Base-by-base conservation (phyloP, 2,888 invertebrate genomes). In the Drosophila longiperda region DNA sequence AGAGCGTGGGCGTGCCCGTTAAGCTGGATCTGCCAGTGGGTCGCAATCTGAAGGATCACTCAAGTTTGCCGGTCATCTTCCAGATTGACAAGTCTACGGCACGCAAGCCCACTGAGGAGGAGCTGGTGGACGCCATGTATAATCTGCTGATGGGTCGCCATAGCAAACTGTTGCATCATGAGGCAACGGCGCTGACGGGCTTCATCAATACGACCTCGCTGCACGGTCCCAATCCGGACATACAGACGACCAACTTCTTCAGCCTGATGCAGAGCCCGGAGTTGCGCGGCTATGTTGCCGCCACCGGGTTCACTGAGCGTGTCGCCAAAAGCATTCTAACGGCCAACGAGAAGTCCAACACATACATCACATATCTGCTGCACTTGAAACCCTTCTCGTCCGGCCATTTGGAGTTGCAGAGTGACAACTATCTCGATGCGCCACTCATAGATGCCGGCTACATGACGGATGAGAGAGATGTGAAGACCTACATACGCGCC, bases 11-110 rank as follows among this genome's bases (percentile, higher is more conserved):
- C 3, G 89, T 93, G 2, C 90, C 92, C 1, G 69, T 92, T 0
- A 57, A 91, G 0, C 58, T 87, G n/a, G 90, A 92, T 66, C 73
- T 92, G 32, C 86, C 92, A 9, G 97, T 97, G 1, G 97, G 97
- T 0, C 94, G 95, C 76, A 96, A 97, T 87, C 93, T 97, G 0
- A 97, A 97, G 92, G 97, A 97, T 89, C 97, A 97, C 88, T 95
- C 96, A 59, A 96, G 95, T 4, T 93, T 96, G 54, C 93, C 93
- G 1, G 84, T 93, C 1, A 84, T 93, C 34, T 92, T 93, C 53
- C 90, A 91, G 79, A 94, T 95, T 77, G 95, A 95, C 33, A 92
- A 92, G 62, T 90, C 92, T 0, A 91, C 83, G 1, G 92, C 92
- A 4, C 83, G 90, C 23, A 90, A 90, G 3, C 90, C 91, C 29